Conservation (phyloP, 2,113 vertebrate genomes). For the Nasalis larvatus region DNA sequence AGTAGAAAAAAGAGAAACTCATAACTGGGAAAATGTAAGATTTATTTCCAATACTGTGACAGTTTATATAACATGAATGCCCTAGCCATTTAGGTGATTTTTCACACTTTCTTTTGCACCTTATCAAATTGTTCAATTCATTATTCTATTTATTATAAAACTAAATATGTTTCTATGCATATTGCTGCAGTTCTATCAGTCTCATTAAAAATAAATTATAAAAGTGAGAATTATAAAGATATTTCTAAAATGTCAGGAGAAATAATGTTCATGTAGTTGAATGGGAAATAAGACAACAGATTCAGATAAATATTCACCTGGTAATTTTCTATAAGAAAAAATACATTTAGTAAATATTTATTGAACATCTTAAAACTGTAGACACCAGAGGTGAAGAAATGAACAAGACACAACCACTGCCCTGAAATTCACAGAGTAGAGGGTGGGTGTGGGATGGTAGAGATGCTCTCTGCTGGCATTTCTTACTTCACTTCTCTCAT, state of each 20-base stretch:
- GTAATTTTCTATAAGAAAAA: neutral
- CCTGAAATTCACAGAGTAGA: neutral
- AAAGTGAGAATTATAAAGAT: neutral
- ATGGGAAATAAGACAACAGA: neutral
- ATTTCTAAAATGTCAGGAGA: neutral
- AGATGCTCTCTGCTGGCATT: neutral
- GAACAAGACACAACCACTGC: accelerated
- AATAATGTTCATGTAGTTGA: neutral
- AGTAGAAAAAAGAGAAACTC: neutral
- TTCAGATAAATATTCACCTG: neutral
- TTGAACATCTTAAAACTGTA: neutral
- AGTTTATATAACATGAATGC: constrained; percentile 19
- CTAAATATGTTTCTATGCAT: neutral
- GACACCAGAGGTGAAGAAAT: neutral
- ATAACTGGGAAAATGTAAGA: neutral
- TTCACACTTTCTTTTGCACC: constrained; percentile 44
- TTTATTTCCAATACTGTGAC: constrained; percentile 29
- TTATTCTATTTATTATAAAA: neutral
- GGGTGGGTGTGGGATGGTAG: accelerated
- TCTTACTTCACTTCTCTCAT: neutral
- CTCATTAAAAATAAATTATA: neutral
- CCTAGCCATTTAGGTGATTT: constrained; percentile 26
- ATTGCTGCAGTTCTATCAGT: neutral
- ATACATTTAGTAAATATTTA: neutral
- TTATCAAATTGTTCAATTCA: constrained; percentile 35